Evolutionary conservation across 2,113 vertebrate genomes (phyloP).

Genomic region (Microcebus lehilahytsara): DNA sequence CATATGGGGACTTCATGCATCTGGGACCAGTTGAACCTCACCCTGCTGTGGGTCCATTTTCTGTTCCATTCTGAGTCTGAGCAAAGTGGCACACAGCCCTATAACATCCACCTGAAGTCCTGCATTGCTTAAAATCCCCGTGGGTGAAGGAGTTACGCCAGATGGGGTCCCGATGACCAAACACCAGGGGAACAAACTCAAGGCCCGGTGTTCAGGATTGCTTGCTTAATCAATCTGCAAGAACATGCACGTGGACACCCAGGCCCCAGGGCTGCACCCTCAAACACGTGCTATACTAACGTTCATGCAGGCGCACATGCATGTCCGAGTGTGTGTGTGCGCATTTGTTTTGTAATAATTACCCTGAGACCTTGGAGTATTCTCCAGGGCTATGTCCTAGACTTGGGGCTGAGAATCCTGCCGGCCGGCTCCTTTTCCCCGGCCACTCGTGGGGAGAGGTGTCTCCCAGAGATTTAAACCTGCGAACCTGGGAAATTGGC

Average conservation of each 20-base stretch:
- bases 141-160: background rate
- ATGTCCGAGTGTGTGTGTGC: background rate
- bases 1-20: too few species aligned
- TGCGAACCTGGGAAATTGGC: background rate
- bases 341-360: too few species aligned
- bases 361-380: fast-evolving
- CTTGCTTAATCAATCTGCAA: fast-evolving
- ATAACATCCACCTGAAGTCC: background rate
- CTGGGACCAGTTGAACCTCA: background rate
- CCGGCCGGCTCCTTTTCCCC: too few species aligned
- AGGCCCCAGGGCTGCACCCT: too few species aligned
- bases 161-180: background rate
- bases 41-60: background rate
- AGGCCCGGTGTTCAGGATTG: fast-evolving
- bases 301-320: fast-evolving
- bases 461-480: too few species aligned
- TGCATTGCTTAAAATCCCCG: background rate
- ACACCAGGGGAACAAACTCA: fast-evolving
- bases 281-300: background rate
- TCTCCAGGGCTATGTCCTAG: background rate
- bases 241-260: fast-evolving
- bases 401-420: fast-evolving
- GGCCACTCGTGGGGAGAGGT: fast-evolving
- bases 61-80: background rate
- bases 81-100: background rate